These are phyloP conservation scores for Athetis lepigone DNA, from an alignment of 2,888 invertebrate species.

Conservation along the genomic window DNA sequence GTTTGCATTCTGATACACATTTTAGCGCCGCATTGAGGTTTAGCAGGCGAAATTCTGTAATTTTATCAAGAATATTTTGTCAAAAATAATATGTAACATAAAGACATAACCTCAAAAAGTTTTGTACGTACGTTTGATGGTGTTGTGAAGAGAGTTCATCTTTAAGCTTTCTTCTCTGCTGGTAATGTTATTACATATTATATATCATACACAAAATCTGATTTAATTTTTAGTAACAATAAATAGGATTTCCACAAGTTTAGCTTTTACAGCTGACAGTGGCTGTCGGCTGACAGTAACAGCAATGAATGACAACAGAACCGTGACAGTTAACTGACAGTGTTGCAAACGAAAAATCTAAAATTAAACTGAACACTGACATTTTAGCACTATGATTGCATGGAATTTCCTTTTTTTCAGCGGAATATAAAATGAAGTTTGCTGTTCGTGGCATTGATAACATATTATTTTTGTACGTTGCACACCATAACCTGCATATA, in stretches of 20 bases:
- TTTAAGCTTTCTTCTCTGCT: constrained; percentile 50
- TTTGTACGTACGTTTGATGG: constrained; percentile 81
- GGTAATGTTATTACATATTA: constrained; percentile 53
- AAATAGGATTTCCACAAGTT: constrained; percentile 13
- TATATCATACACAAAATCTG: not conserved
- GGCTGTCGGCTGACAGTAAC: not conserved
- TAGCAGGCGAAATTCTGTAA: constrained; percentile 82
- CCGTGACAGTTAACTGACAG: not conserved
- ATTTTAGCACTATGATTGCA: no score
- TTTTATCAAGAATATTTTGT: constrained; percentile 8
- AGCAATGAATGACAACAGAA: no score
- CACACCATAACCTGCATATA: no score
- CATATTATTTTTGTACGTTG: no score
- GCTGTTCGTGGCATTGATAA: no score
- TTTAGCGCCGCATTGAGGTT: constrained; percentile 80
- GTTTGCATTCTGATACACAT: constrained; percentile 76
- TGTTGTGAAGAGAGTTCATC: constrained; percentile 82
- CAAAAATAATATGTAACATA: constrained; percentile 27
- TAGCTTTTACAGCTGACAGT: not conserved
- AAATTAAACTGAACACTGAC: not conserved
- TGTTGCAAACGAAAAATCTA: not conserved
- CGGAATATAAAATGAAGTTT: no score
- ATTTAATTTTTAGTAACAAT: not conserved
- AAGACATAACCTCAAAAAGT: constrained; percentile 75
- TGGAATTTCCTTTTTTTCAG: no score